Percentiles rank a stretch among this genome's conserved stretches.
phyloP scores from a whole-genome alignment of 1,140 invertebrate genomes.

The Pectinophora gossypiella region DNA sequence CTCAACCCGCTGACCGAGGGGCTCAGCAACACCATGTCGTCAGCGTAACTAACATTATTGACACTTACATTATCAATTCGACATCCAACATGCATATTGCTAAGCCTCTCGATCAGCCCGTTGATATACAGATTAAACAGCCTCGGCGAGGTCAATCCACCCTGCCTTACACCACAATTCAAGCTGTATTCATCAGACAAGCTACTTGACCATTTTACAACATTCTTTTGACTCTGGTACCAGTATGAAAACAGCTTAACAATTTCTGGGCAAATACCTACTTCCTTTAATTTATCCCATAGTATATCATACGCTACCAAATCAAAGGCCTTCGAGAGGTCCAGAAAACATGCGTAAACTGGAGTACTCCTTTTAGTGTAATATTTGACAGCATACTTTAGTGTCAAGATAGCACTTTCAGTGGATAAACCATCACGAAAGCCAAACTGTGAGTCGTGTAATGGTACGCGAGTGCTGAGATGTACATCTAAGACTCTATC shows the following conservation, averaged over 20 bases:
- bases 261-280: neutral
- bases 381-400: neutral
- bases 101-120: no score
- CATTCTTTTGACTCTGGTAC: neutral
- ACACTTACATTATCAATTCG: no score
- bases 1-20: no score
- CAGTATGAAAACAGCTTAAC: neutral
- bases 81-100: no score
- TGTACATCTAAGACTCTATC: no score
- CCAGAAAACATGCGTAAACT: no score
- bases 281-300: neutral
- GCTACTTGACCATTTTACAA: neutral
- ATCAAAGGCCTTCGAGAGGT: no score
- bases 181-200: neutral
- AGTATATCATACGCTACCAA: neutral
- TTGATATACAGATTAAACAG: no score
- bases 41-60: no score
- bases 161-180: slow-evolving; percentile 1
- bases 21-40: no score
- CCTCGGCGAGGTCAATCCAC: no score
- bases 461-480: neutral
- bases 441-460: neutral
- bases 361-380: no score
- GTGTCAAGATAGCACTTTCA: neutral
- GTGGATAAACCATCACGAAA: neutral